Conservation (phyloP, 2,797 vertebrate species). For the Phoeniculus purpureus region DNA sequence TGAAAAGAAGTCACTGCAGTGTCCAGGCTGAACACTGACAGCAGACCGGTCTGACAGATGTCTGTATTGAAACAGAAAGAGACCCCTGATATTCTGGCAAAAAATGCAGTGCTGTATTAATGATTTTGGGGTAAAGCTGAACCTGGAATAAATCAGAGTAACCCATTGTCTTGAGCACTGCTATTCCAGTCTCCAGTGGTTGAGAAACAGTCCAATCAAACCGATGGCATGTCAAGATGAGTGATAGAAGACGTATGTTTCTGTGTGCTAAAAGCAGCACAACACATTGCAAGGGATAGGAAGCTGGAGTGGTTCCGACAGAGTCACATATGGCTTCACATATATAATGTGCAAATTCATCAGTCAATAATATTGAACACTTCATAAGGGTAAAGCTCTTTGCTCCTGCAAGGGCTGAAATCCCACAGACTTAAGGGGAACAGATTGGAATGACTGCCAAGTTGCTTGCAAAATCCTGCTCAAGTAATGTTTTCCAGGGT, state of each 20-base stretch:
- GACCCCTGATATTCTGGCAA: neutral
- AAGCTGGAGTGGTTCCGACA: constrained; percentile 37
- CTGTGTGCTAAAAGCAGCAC: constrained; percentile 61
- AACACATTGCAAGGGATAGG: constrained; percentile 58
- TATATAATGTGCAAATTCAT: constrained; percentile 63
- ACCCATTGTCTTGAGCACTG: neutral
- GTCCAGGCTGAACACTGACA: neutral
- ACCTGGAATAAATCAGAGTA: neutral
- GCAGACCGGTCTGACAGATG: neutral
- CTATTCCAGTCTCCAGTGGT: constrained; percentile 8
- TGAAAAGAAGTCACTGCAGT: neutral
- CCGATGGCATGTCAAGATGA: constrained; percentile 29
- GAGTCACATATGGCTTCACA: constrained; percentile 65
- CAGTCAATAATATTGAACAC: constrained; percentile 51
- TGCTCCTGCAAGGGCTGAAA: neutral
- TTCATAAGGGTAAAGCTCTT: constrained; percentile 24
- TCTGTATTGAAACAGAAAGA: neutral
- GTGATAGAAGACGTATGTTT: constrained; percentile 63
- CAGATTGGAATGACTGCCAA: neutral
- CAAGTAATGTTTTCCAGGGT: neutral
- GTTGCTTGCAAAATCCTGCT: neutral
- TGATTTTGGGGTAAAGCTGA: neutral
- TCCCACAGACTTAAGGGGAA: constrained; percentile 2
- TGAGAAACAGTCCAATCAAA: neutral
- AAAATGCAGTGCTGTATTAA: neutral